Percentiles rank a stretch among this genome's conserved stretches.
Conservation (phyloP, 2,888 invertebrate genomes). For the Hypomecis punctinalis region DNA sequence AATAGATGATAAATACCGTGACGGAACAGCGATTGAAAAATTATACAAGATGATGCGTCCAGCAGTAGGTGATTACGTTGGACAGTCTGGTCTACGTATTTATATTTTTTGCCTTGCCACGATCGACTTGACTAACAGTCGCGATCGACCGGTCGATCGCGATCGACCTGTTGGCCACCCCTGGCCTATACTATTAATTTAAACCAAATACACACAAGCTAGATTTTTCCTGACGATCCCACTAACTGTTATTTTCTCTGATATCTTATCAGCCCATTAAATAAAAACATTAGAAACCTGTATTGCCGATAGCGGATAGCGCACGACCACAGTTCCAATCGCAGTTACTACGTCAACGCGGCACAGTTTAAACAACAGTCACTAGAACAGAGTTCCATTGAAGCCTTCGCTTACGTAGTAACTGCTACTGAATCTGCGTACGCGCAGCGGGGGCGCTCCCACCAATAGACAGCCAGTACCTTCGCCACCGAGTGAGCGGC, state of each 20-base stretch:
- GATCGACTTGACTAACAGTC: too few relatives aligned
- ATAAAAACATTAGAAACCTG: conserved; percentile 53
- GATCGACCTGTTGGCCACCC: too few relatives aligned
- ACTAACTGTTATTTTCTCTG: conserved; percentile 47
- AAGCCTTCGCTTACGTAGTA: conserved; percentile 39
- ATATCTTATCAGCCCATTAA: conserved; percentile 70
- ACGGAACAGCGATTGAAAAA: too few relatives aligned
- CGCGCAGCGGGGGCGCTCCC: conserved; percentile 59
- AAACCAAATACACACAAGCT: too few relatives aligned
- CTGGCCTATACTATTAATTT: too few relatives aligned
- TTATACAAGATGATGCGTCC: too few relatives aligned
- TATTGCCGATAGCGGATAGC: conserved; percentile 53
- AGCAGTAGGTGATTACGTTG: too few relatives aligned
- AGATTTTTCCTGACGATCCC: conserved; percentile 21
- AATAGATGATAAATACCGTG: too few relatives aligned
- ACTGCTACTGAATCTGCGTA: conserved; percentile 48
- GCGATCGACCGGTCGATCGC: too few relatives aligned
- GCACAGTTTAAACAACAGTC: background rate
- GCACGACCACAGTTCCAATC: conserved; percentile 33
- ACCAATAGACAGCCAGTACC: conserved; percentile 68
- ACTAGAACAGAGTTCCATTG: conserved; percentile 50
- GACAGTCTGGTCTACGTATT: too few relatives aligned
- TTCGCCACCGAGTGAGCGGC: conserved; percentile 60
- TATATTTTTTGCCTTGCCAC: too few relatives aligned
- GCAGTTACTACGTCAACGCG: conserved; percentile 44